Conservation (phyloP, 1,140 invertebrate species). For the Diachasmimorpha longicaudata region DNA sequence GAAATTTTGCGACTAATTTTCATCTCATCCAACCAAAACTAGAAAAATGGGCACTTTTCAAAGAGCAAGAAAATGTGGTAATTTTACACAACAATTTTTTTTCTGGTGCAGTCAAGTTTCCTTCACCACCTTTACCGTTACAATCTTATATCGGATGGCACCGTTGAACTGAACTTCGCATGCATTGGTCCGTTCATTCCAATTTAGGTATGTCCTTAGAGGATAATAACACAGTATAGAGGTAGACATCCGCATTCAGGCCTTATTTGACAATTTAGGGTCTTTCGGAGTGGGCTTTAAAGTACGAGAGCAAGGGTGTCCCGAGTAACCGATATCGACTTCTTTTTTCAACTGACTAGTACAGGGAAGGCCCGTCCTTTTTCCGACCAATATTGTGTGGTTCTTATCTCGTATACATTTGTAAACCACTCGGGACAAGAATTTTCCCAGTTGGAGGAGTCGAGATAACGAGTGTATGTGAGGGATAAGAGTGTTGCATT, state of each 20-base stretch:
- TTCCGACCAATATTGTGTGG: slow-evolving; percentile 2
- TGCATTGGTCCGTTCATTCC: not conserved
- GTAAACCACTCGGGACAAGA: slow-evolving; percentile 22
- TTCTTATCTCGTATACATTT: slow-evolving; percentile 22
- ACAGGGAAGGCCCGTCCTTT: not conserved
- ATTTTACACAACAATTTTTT: no score
- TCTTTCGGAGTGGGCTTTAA: not conserved
- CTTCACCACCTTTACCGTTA: no score
- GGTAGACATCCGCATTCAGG: not conserved
- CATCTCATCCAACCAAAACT: no score
- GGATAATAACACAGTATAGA: not conserved
- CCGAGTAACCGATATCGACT: not conserved
- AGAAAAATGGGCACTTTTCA: no score
- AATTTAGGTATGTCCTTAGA: not conserved
- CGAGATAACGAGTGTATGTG: slow-evolving; percentile 9
- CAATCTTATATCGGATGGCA: no score
- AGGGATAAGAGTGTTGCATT: not conserved
- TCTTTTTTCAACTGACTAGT: not conserved
- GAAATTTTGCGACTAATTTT: no score
- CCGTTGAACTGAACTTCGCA: no score
- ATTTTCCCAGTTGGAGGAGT: slow-evolving; percentile 11
- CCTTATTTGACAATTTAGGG: not conserved
- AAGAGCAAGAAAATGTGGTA: no score
- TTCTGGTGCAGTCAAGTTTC: no score
- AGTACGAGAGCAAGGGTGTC: not conserved